phyloP scores from a whole-genome alignment of 2,888 invertebrate genomes.

The Pseudococcus viburni region DNA sequence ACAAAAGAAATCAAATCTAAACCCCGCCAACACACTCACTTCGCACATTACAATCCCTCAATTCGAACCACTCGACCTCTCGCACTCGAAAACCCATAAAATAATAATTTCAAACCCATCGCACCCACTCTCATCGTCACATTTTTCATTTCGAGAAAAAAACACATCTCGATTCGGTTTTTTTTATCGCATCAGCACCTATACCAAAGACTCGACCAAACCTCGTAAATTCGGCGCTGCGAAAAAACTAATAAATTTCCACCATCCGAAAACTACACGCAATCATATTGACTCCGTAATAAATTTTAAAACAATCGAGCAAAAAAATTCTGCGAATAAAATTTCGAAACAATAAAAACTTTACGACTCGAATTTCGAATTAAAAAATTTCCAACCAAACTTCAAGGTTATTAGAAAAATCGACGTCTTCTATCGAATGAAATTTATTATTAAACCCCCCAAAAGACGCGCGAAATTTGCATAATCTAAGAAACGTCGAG shows the following conservation, averaged over 20 bases:
- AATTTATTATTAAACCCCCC: conserved; percentile 12
- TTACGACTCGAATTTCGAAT: neutral
- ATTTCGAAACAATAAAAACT: conserved; percentile 40
- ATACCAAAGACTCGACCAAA: neutral
- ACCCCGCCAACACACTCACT: no score
- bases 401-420: conserved; percentile 5
- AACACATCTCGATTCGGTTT: no score
- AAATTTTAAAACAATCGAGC: conserved; percentile 27
- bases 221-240: neutral
- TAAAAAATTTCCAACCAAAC: neutral
- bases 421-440: neutral
- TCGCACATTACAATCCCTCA: no score
- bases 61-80: no score
- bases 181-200: neutral
- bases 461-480: neutral
- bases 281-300: conserved; percentile 37
- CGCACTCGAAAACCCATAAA: no score
- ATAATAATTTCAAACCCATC: no score
- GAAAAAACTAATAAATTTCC: neutral
- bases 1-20: no score
- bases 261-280: neutral
- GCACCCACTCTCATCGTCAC: no score
- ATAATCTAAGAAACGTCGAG: neutral
- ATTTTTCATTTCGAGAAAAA: no score
- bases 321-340: neutral